These are phyloP conservation scores for Maniola jurtina DNA, from an alignment of 1,140 invertebrate genomes.

Conservation along the genomic window DNA sequence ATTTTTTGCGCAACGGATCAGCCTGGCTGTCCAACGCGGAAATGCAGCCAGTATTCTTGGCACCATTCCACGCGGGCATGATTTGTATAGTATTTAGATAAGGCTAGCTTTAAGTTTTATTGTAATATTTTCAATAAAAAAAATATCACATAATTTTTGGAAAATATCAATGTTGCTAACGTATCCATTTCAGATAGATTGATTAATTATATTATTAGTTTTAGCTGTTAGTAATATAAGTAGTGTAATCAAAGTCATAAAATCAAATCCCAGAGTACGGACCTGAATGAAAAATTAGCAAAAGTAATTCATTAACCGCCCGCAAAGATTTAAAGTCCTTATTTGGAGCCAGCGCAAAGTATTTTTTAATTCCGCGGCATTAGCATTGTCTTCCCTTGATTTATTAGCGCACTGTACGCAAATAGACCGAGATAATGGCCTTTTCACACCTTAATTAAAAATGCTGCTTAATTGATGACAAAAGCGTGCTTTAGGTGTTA, in stretches of 20 bases:
- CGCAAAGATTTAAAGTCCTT: conserved; percentile 71
- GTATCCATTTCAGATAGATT: too few relatives aligned
- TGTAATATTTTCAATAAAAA: too few relatives aligned
- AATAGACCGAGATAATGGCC: conserved; percentile 64
- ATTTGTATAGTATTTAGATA: too few relatives aligned
- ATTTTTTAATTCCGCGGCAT: conserved; percentile 75
- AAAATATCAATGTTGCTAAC: too few relatives aligned
- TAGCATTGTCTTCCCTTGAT: conserved; percentile 71
- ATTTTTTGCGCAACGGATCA: too few relatives aligned
- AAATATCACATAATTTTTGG: too few relatives aligned
- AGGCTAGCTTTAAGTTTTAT: too few relatives aligned
- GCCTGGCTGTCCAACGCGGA: too few relatives aligned
- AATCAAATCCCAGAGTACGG: conserved; percentile 28
- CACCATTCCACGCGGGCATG: too few relatives aligned
- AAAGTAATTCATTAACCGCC: conserved; percentile 74
- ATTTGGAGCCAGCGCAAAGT: conserved; percentile 65
- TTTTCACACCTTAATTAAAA: conserved; percentile 72
- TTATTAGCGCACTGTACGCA: conserved; percentile 58
- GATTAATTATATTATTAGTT: background rate
- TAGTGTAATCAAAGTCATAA: background rate
- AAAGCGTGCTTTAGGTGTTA: conserved; percentile 28
- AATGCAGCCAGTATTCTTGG: too few relatives aligned
- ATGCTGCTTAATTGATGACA: conserved; percentile 56
- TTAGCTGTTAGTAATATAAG: background rate
- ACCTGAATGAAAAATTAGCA: conserved; percentile 64